Conservation (phyloP, 1,140 invertebrate genomes). For the Galendromus occidentalis region DNA sequence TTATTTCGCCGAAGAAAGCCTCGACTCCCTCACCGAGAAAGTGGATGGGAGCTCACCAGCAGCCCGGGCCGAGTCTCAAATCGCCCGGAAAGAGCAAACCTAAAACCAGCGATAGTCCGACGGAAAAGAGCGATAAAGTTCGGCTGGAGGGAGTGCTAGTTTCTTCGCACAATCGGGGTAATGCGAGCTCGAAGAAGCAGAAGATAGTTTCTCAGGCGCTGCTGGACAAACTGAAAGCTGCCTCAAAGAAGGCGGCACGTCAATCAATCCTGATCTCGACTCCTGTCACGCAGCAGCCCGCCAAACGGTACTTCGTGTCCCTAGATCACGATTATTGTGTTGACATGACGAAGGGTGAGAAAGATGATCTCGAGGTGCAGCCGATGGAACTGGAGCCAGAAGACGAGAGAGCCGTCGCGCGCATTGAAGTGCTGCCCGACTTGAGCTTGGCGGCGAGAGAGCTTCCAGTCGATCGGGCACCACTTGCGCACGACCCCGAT, state of each 20-base stretch:
- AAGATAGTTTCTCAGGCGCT: not conserved
- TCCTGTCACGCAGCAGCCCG: not conserved
- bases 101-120: too few species aligned
- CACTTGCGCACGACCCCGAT: not conserved
- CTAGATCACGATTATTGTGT: conserved; percentile 6
- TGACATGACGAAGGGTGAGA: not conserved
- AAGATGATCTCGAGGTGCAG: not conserved
- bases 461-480: not conserved
- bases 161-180: not conserved
- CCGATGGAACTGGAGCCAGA: conserved; percentile 2
- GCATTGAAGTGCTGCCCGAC: not conserved
- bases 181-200: not conserved
- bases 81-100: too few species aligned
- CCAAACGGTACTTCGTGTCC: not conserved
- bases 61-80: too few species aligned
- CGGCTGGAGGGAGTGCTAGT: conserved; percentile 1
- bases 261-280: not conserved
- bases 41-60: too few species aligned
- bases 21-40: too few species aligned
- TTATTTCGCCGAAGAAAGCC: too few species aligned
- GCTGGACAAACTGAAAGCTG: not conserved
- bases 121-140: not conserved
- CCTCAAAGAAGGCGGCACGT: not conserved
- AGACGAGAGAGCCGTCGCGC: not conserved
- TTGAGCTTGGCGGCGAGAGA: not conserved